Base-by-base conservation (phyloP, 2,797 vertebrate species). In the Aeoliscus strigatus region DNA sequence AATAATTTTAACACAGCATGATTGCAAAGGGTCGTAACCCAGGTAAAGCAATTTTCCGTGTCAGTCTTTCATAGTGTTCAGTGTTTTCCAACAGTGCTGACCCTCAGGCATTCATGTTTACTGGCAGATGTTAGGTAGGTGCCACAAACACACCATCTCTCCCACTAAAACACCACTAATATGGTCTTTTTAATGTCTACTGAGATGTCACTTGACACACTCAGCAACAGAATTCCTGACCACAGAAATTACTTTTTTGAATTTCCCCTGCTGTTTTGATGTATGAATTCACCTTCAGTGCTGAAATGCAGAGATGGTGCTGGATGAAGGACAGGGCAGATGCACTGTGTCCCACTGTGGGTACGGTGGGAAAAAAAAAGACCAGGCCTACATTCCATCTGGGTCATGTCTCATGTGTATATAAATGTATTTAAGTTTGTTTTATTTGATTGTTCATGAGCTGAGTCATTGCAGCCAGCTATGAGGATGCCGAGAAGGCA, bases 401-500 rank as follows among this genome's bases (percentile, higher is more conserved):
- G 70, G 70, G 77, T 60, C 61, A 42, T 39, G 24, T 58, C 77
- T 70, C 55, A 63, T 69, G 67, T 71, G 39, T 51, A 29, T 28
- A 32, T 37, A 44, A 37, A 39, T 50, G 37, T 33, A 26, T 73
- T 60, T 43, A 47, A 52, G 45, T 60, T 64, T 40, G 49, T 61
- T 52, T 62, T 47, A 63, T 56, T 36, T 11, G 15, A 68, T 66
- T 66, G 49, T 62, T 59, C 64, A 35, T 31, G 23, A 75, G 68
- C 73, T 86, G 82, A 84, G 76, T 87, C 81, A 83, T 21, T 65
- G 59, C 67, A 72, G 61, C 51, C 51, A 35, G 64, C 39, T 49
- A 44, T 34, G 50, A 60, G 43, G 46, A 76, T 9, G 43, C 50
- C 58, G 60, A 66, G 70, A 71, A 70, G 76, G 80, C 70, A 66